Base-by-base conservation (phyloP, 2,113 vertebrate species). In the Cichladusa arquata region DNA sequence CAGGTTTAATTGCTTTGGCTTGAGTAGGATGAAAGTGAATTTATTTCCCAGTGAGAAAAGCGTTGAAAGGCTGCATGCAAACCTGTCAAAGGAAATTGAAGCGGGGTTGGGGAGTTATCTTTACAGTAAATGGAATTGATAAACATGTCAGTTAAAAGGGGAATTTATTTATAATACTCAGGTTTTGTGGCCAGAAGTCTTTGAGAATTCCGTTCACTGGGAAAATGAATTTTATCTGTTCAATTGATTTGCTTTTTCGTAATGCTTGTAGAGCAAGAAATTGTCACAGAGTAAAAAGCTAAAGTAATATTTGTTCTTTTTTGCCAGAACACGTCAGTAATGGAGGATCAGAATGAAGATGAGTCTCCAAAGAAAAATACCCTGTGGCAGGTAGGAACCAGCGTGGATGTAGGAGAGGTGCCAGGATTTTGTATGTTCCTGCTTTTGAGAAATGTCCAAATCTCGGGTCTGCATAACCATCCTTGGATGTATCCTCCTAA, bases 321-420 rank as follows among this genome's bases (percentile, higher is more conserved):
- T 74, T 42, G 38, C 91, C 97, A 99, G 99, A 99, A 98, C 97
- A 99, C 99, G 26, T 99, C 99, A 95, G 98, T 98, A 97, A 99
- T 99, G 99, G 99, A 99, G 97, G 99, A 99, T 96, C 99, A 99
- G 97, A 99, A 98, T 98, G 99, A 99, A 91, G 99, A 99, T 96
- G 98, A 99, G 97, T 99, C 99, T 97, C 99, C 99, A 98, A 99
- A 99, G 99, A 99, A 99, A 98, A 99, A 97, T 97, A 99, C 99
- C 91, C 97, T 99, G 96, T 98, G 99, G 98, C 99, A 99, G 99
- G 99, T 99, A 98, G 88, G 98, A 94, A 94, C 54, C 81, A 36
- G 58, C n/a, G 12, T 20, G 42, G 3, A 1, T 12, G 13, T 26
- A 26, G 28, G 70, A 60, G 50, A 76, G 12, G 11, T 81, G 47